These are phyloP conservation scores for Conistra vaccinii DNA, from an alignment of 2,888 invertebrate genomes.

Conservation along the genomic window DNA sequence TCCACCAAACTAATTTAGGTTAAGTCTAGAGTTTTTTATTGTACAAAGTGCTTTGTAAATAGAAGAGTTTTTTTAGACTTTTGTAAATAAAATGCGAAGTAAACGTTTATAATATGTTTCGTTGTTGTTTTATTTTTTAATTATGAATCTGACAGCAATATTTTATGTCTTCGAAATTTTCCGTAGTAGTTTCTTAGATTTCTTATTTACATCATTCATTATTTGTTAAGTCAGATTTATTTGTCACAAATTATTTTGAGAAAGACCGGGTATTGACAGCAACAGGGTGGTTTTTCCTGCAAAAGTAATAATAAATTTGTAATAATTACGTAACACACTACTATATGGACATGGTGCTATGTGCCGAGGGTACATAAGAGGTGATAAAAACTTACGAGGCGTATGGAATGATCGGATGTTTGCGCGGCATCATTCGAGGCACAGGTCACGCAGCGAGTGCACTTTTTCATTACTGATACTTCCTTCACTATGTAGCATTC, in stretches of 20 bases:
- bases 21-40: conserved; percentile 50
- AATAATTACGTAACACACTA: conserved; percentile 39
- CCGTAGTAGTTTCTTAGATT: not conserved
- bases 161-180: not conserved
- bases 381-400: conserved; percentile 75
- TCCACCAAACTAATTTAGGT: conserved; percentile 76
- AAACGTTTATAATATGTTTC: conserved; percentile 48
- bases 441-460: conserved; percentile 30
- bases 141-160: not conserved
- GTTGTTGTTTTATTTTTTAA: conserved; percentile 55
- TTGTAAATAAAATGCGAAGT: conserved; percentile 72
- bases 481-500: conserved; percentile 26
- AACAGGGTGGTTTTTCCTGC: conserved; percentile 66
- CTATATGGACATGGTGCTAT: not conserved
- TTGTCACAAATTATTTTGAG: conserved; percentile 76
- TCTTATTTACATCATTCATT: conserved; percentile 21
- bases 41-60: conserved; percentile 69
- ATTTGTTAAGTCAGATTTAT: conserved; percentile 70
- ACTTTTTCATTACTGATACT: conserved; percentile 33
- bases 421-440: conserved; percentile 68
- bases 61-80: conserved; percentile 61
- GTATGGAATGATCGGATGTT: conserved; percentile 81
- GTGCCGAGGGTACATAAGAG: conserved; percentile 37
- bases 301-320: conserved; percentile 58
- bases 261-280: conserved; percentile 72